Conservation (phyloP, 2,888 invertebrate species). For the Megaustenia siamemsis region DNA sequence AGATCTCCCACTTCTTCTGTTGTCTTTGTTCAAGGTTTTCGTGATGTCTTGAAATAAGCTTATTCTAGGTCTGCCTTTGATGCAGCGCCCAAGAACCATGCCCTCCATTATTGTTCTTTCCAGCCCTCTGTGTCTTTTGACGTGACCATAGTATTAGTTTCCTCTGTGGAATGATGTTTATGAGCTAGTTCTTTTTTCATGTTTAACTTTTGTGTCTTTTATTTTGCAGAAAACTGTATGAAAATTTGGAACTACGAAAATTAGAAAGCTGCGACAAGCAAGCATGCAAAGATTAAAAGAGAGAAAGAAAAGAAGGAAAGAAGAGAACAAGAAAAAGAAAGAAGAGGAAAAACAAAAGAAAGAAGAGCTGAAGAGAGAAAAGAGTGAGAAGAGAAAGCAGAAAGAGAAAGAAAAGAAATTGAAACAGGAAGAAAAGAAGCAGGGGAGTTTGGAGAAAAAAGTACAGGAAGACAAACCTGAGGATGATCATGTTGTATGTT, state of each 20-base stretch:
- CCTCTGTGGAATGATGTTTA: too few species aligned
- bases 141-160: too few species aligned
- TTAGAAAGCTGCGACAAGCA: conserved; percentile 41
- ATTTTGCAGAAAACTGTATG: conserved; percentile 32
- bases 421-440: conserved; percentile 41
- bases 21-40: too few species aligned
- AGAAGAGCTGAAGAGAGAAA: conserved; percentile 25
- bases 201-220: not conserved
- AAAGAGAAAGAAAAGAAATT: conserved; percentile 37
- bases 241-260: conserved; percentile 49
- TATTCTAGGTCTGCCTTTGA: too few species aligned
- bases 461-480: not conserved
- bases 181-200: too few species aligned
- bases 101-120: too few species aligned
- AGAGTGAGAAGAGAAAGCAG: conserved; percentile 7
- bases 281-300: conserved; percentile 47
- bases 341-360: conserved; percentile 36
- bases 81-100: too few species aligned
- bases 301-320: conserved; percentile 37
- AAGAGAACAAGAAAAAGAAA: conserved; percentile 34
- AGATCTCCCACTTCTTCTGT: too few species aligned
- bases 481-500: conserved; percentile 16
- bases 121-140: too few species aligned
- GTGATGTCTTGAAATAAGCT: too few species aligned
- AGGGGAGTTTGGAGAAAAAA: conserved; percentile 19